These are phyloP conservation scores for Mohoua ochrocephala DNA, from an alignment of 2,113 vertebrate species.

Conservation along the genomic window DNA sequence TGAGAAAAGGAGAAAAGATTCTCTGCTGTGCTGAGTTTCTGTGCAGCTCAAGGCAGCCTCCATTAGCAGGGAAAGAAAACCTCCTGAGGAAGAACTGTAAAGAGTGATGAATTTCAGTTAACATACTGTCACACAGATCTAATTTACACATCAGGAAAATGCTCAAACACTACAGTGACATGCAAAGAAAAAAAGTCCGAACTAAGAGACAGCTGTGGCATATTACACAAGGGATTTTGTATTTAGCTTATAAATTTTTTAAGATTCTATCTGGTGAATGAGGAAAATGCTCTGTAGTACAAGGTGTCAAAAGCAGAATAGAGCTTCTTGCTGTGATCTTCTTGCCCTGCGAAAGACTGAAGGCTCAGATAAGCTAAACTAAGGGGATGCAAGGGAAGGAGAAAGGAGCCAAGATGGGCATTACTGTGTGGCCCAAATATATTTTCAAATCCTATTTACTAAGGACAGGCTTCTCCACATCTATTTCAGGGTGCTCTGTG, in stretches of 20 bases:
- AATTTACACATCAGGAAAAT: slow-evolving; percentile 36
- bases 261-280: not conserved
- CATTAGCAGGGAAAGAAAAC: not conserved
- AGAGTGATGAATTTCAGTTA: slow-evolving; percentile 24
- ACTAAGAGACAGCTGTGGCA: slow-evolving; percentile 10
- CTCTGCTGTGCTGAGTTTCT: not conserved
- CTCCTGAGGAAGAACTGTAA: slow-evolving; percentile 22
- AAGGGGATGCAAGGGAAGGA: not conserved
- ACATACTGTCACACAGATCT: slow-evolving; percentile 12
- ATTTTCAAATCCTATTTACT: slow-evolving; percentile 39
- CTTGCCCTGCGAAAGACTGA: not conserved
- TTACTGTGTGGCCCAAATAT: not conserved
- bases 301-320: not conserved
- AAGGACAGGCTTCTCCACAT: not conserved
- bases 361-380: not conserved
- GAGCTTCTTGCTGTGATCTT: not conserved
- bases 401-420: not conserved
- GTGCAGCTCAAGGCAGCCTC: not conserved
- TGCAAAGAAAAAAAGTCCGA: not conserved
- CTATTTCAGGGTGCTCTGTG: slow-evolving; percentile 4
- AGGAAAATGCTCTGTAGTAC: not conserved
- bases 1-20: not conserved
- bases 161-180: slow-evolving; percentile 3
- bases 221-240: slow-evolving; percentile 3
- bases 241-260: slow-evolving; percentile 12